These are phyloP conservation scores for Motacilla tschutschensis DNA, from an alignment of 2,113 vertebrate genomes.

Conservation along the genomic window DNA sequence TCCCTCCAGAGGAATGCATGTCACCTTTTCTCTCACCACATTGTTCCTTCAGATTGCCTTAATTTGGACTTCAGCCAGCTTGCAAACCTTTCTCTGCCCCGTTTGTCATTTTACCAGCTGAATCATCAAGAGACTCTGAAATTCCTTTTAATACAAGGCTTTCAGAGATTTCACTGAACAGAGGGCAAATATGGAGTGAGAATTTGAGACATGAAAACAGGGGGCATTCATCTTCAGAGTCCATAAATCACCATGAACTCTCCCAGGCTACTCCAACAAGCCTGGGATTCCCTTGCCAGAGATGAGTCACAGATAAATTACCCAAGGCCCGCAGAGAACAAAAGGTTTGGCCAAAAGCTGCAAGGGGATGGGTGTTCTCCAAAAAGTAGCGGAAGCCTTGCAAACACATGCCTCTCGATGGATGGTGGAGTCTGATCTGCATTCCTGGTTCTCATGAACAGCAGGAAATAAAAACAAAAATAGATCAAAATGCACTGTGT, in stretches of 20 bases:
- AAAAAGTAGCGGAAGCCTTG: constrained; percentile 34
- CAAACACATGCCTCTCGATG: not conserved
- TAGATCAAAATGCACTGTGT: constrained; percentile 35
- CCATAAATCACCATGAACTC: constrained; percentile 25
- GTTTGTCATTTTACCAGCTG: constrained; percentile 7
- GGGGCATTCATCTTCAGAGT: not conserved
- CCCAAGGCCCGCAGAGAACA: not conserved
- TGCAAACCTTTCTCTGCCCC: constrained; percentile 18
- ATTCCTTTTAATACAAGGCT: not conserved
- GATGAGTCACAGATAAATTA: constrained; percentile 42
- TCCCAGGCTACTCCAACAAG: constrained; percentile 24
- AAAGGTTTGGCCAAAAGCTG: constrained; percentile 38
- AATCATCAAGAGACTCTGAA: not conserved
- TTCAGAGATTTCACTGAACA: not conserved
- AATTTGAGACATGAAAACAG: constrained; percentile 16
- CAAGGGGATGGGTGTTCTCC: constrained; percentile 7
- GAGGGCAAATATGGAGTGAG: not conserved
- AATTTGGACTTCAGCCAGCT: not conserved
- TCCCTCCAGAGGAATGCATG: not conserved
- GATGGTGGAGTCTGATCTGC: not conserved
- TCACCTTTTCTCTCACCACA: not conserved
- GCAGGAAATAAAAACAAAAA: constrained; percentile 52
- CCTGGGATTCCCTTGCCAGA: constrained; percentile 45
- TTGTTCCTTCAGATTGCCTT: not conserved
- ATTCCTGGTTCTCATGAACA: constrained; percentile 39